Evolutionary conservation across 2,797 vertebrate genomes (phyloP), one percentile per base, ranked within the genome.

Genomic region (Galago senegalensis): DNA sequence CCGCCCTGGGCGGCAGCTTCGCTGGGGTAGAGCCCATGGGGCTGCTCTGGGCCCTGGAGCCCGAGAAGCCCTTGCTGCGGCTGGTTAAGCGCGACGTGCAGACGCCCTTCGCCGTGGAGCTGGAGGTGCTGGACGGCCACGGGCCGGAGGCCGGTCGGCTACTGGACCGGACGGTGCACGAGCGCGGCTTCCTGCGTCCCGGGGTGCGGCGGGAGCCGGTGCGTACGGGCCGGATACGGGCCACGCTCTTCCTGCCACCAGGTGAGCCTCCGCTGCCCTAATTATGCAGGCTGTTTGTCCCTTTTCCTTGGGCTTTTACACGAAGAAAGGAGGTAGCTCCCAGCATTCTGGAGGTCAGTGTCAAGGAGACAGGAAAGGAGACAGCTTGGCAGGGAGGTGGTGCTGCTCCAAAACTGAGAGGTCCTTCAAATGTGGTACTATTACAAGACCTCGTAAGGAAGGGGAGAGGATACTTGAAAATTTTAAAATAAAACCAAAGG

Each of bases 1-100:
- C 99, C 0, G 99, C 99, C 60, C 98, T 98, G 18, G 99, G 99
- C 58, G 99, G 99, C 89, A 99, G 99, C 96, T 99, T 99, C 98
- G 97, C 97, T 0, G 99, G 99, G 3, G 96, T 99, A 89, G 99
- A 99, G 96, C 99, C 99, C 79, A 99, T 99, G 99, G 99, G 99
- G n/a, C 98, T 96, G 29, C 12, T 99, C 87, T 99, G 99, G 99
- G 93, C 99, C 46, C 10, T 99, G 98, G 92, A 98, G 93, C 98
- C 99, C 1, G 98, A 98, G 2, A 98, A 87, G 4, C 98, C 98
- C 0, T 97, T 98, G 37, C 37, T 40, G 37, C 37, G 37, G 37
- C 87, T 81, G 93, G 95, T 98, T 23, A 99, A 99, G 98, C 97
- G 96, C 87, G 98, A 99, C 13, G 98, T 99, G 86, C 97, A 93